phyloP scores from a whole-genome alignment of 2,113 vertebrate genomes.

The Melospiza melodia region DNA sequence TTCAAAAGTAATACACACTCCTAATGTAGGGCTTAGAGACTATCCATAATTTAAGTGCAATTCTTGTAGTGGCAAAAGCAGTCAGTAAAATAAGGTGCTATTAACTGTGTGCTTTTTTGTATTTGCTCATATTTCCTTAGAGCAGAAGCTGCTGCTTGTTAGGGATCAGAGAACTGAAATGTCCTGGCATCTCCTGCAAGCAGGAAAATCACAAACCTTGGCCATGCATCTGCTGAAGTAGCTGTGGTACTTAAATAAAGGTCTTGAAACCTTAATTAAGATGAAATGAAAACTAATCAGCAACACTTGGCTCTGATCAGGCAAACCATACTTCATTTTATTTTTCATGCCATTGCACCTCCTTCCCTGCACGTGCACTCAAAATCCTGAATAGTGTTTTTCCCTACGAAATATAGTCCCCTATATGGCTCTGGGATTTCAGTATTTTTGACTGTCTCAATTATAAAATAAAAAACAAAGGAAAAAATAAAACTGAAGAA shows the following conservation, averaged over 20 bases:
- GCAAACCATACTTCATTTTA: accelerated
- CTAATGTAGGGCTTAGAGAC: neutral
- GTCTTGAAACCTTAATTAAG: neutral
- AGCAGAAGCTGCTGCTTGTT: neutral
- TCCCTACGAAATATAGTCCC: neutral
- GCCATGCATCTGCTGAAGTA: neutral
- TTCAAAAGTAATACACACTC: neutral
- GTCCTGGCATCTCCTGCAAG: neutral
- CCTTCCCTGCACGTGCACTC: neutral
- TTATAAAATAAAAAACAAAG: neutral
- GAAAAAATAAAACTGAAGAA: neutral
- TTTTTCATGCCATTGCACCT: neutral
- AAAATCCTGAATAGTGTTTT: neutral
- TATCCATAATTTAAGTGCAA: neutral
- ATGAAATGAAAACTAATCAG: neutral
- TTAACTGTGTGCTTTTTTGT: neutral
- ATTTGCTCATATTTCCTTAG: neutral
- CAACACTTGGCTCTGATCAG: neutral
- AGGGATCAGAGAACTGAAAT: neutral
- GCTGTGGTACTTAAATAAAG: neutral
- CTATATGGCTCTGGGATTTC: neutral
- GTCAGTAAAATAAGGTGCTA: neutral
- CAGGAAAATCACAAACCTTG: neutral
- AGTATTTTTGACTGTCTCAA: neutral
- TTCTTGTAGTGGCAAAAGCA: neutral